Conservation (phyloP, 1,140 invertebrate genomes). For the Tyrophagus putrescentiae region DNA sequence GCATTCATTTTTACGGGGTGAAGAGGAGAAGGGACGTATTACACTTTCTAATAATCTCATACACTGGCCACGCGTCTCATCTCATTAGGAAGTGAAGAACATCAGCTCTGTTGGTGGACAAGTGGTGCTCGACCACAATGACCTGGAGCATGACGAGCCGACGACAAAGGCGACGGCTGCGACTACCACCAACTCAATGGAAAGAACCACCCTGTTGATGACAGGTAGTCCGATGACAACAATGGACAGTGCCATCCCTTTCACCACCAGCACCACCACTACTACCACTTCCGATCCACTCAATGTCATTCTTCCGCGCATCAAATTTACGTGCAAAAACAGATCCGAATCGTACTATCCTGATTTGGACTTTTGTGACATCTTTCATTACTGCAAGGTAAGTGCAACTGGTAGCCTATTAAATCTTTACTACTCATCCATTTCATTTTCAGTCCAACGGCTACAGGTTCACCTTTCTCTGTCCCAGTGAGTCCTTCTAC, state of each 20-base stretch:
- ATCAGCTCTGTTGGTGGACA: no score
- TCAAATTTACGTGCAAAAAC: conserved; percentile 28
- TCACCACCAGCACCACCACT: no score
- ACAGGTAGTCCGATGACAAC: background rate
- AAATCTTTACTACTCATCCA: background rate
- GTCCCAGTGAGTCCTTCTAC: conserved; percentile 24
- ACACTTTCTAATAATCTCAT: no score
- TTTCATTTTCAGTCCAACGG: conserved; percentile 21
- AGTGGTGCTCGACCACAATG: no score
- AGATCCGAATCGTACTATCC: conserved; percentile 29
- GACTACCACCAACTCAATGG: background rate
- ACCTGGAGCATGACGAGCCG: no score
- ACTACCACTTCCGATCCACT: conserved; percentile 22
- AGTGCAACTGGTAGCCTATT: background rate
- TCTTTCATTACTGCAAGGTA: conserved; percentile 28
- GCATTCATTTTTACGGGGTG: no score
- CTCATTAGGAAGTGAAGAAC: no score
- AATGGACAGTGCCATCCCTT: no score
- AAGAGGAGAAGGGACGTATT: no score
- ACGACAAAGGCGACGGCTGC: background rate
- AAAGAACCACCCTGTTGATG: conserved; percentile 3
- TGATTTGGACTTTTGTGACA: conserved; percentile 29
- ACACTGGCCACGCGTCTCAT: no score
- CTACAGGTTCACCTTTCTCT: conserved; percentile 25
- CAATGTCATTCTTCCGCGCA: conserved; percentile 25